Evolutionary conservation across 2,113 vertebrate genomes (phyloP), one percentile per base, ranked within the genome.

Genomic region (Zapornia atra): DNA sequence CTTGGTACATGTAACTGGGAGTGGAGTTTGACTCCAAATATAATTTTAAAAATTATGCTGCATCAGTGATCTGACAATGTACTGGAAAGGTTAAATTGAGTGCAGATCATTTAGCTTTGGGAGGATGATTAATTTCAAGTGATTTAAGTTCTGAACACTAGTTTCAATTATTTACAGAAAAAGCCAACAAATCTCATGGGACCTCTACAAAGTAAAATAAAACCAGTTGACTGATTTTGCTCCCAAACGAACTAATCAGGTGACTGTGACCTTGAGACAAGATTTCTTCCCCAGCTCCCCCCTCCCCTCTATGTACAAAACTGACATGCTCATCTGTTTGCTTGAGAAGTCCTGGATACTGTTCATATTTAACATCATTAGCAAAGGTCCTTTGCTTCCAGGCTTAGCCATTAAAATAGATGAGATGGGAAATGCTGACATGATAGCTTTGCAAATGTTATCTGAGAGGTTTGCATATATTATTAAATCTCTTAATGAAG

Each of bases 101-200:
- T 90, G 51, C 75, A 90, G 44, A 60, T 80, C 12, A 1, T 69
- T 92, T 77, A 66, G 21, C 60, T 94, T 87, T 83, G 60, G 63
- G 54, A 25, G n/a, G 12, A 64, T 86, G 60, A 95, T 95, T 87
- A 88, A 86, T 94, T 95, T 94, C 33, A 70, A 80, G 29, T 25
- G 24, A 25, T 92, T 33, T 5, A 69, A 65, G n/a, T 75, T 90
- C 38, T 19, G 60, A 92, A 68, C n/a, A 48, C 24, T 59, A 17
- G 16, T 83, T 76, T 91, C 70, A 83, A 20, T 73, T 92, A 92
- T 90, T 96, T 94, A 86, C 50, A 78, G 78, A 57, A 93, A 95
- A 95, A 88, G 18, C 5, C 66, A 80, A 14, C 68, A 56, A 36
- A 69, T 80, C 5, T 10, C 59, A 24, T 80, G 54, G 46, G 84